A percentile compares a stretch with the other conserved stretches of the same genome.
These are phyloP conservation scores for Taxidea taxus DNA, from an alignment of 2,113 vertebrate genomes.

Conservation along the genomic window DNA sequence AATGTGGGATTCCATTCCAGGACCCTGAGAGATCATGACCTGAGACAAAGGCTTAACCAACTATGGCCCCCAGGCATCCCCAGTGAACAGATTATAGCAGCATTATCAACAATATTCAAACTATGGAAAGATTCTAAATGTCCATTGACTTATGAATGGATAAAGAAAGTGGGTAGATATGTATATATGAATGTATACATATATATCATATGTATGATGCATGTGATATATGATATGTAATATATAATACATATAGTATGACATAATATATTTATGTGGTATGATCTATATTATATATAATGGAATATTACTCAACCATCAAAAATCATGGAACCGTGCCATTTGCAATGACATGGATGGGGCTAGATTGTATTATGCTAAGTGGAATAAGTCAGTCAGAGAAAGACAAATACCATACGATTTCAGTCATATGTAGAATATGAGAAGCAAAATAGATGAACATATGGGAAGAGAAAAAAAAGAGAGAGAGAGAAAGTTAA, in stretches of 20 bases:
- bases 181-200: background rate
- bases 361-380: background rate
- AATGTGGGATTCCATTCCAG: too few relatives aligned
- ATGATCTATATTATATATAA: too few relatives aligned
- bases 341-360: background rate
- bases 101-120: background rate
- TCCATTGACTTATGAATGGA: background rate
- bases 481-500: background rate
- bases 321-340: background rate
- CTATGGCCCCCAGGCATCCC: too few relatives aligned
- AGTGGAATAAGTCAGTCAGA: background rate
- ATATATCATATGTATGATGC: too few relatives aligned
- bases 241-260: too few relatives aligned
- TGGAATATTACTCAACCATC: background rate
- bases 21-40: too few relatives aligned
- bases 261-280: too few relatives aligned
- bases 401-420: background rate
- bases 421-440: background rate
- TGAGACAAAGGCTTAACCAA: too few relatives aligned
- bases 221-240: too few relatives aligned
- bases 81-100: background rate
- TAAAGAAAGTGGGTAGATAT: background rate
- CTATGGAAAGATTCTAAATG: background rate
- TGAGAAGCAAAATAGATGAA: background rate
- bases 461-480: background rate